Conservation (phyloP, 2,113 vertebrate genomes). For the Alouatta palliata region DNA sequence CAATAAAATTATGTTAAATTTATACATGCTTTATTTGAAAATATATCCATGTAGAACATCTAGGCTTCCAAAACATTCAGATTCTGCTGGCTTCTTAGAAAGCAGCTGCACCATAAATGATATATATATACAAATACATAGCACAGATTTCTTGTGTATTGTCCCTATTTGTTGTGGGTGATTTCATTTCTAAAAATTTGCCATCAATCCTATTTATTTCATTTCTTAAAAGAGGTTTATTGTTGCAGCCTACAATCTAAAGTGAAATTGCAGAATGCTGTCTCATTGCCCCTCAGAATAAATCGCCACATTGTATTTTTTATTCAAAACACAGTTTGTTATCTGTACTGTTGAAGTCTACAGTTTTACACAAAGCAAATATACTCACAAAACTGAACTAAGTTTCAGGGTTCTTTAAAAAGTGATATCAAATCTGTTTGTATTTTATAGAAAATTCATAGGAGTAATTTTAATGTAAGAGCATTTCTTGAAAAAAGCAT, state of each 20-base stretch:
- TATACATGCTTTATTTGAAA: conserved; percentile 16
- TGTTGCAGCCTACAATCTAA: conserved; percentile 34
- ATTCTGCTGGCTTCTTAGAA: not conserved
- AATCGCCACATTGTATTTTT: conserved; percentile 48
- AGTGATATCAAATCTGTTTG: not conserved
- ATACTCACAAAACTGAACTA: conserved; percentile 22
- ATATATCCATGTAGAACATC: not conserved
- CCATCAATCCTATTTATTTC: conserved; percentile 33
- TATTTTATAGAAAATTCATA: conserved; percentile 31
- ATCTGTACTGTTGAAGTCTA: not conserved
- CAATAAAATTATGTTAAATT: not conserved
- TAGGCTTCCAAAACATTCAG: not conserved
- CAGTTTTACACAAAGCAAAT: conserved; percentile 32
- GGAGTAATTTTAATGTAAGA: conserved; percentile 47
- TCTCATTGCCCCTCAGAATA: conserved; percentile 31
- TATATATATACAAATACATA: not conserved
- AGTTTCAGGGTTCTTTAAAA: not conserved
- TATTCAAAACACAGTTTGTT: conserved; percentile 9
- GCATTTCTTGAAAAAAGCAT: not conserved
- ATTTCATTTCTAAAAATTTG: conserved; percentile 46
- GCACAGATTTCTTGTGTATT: not conserved
- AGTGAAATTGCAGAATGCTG: conserved; percentile 42
- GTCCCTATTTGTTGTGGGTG: not conserved
- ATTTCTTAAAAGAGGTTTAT: conserved; percentile 54
- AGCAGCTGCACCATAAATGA: not conserved